Conservation (phyloP, 2,113 vertebrate species). For the Prolemur simus region DNA sequence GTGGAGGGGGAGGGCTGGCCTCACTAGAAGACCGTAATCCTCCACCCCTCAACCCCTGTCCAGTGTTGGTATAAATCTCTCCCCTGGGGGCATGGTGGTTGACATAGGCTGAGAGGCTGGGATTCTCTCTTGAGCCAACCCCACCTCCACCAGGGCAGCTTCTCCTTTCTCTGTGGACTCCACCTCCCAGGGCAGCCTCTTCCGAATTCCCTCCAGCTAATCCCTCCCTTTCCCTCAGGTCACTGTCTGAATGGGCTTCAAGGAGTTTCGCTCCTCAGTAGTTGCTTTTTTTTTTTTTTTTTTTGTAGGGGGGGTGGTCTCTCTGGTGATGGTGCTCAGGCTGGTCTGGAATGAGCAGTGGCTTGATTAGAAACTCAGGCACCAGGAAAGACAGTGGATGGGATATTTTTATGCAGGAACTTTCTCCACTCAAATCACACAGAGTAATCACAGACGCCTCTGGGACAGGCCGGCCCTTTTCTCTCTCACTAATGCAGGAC, state of each 20-base stretch:
- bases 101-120: too few relatives aligned
- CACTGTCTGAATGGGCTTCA: not conserved
- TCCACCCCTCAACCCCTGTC: too few relatives aligned
- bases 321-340: too few relatives aligned
- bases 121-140: not conserved
- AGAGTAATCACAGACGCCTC: not conserved
- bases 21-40: not conserved
- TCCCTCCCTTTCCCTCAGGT: not conserved
- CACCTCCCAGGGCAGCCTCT: not conserved
- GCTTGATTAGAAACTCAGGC: slow-evolving; percentile 1
- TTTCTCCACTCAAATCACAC: slow-evolving; percentile 18
- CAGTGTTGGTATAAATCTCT: not conserved
- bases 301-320: too few relatives aligned
- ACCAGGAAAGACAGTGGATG: not conserved
- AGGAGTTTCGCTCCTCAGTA: not conserved
- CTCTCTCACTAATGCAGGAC: not conserved
- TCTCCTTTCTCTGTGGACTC: not conserved
- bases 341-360: not conserved
- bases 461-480: not conserved
- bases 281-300: not conserved
- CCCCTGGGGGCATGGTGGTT: not conserved
- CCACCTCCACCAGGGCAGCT: not conserved
- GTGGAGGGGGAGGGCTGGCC: not conserved
- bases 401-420: slow-evolving; percentile 19
- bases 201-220: not conserved